Conservation (phyloP, 2,888 invertebrate species). For the Drosophila rubida region DNA sequence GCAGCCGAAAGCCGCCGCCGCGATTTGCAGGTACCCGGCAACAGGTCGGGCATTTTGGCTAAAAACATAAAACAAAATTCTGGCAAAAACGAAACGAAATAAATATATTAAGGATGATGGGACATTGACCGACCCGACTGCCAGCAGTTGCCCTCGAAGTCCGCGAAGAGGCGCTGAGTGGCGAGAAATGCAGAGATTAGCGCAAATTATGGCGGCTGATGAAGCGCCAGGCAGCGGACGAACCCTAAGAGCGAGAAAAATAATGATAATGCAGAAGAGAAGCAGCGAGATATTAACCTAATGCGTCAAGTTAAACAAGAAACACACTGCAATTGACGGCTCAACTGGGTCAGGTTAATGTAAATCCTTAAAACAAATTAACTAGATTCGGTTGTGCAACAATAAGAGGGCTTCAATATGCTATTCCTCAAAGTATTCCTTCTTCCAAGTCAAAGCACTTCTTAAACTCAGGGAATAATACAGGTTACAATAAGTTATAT, state of each 20-base stretch:
- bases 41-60: slow-evolving; percentile 30
- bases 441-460: too few species aligned
- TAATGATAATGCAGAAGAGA: neutral
- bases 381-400: too few species aligned
- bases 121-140: slow-evolving; percentile 58
- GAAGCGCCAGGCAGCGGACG: slow-evolving; percentile 49
- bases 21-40: slow-evolving; percentile 51
- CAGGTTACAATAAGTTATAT: too few species aligned
- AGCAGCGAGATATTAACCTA: too few species aligned
- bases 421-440: too few species aligned
- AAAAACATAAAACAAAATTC: slow-evolving; percentile 58
- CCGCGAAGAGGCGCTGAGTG: slow-evolving; percentile 6
- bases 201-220: slow-evolving; percentile 54
- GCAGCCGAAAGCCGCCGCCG: slow-evolving; percentile 36
- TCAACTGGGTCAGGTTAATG: too few species aligned
- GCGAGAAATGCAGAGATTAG: slow-evolving; percentile 47
- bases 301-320: too few species aligned
- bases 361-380: too few species aligned
- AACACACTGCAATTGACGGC: too few species aligned
- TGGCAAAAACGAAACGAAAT: slow-evolving; percentile 28
- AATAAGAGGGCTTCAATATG: too few species aligned
- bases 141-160: slow-evolving; percentile 5
- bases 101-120: slow-evolving; percentile 37
- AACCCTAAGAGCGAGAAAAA: neutral
- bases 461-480: too few species aligned